Base-by-base conservation (phyloP, 2,113 vertebrate species). In the Poeciliopsis retropinna region DNA sequence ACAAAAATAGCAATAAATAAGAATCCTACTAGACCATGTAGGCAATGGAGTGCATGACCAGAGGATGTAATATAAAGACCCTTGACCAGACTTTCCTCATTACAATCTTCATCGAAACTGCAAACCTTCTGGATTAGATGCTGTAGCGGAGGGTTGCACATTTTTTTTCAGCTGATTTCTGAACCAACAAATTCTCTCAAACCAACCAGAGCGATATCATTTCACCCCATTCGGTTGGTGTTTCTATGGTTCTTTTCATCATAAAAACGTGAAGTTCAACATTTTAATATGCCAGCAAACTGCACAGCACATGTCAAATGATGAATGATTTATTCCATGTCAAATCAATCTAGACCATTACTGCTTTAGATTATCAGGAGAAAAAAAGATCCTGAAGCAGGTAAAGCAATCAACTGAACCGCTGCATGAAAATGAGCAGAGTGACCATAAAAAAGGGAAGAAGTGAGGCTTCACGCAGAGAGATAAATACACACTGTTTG, bases 401-500 rank as follows among this genome's bases (percentile, higher is more conserved):
- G 79, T 69, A 60, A 70, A 79, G 74, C 64, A 29, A 70, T 61
- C 34, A 30, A 63, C 66, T 19, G 15, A 22, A 60, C 60, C 70
- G 67, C 60, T 15, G 72, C 79, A 61, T 74, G 71, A 70, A 76
- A 86, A 78, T 79, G 80, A 76, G 75, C 74, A 71, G 76, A 62
- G 78, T 78, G 60, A 64, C 84, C 79, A 73, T 71, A 76, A 88
- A 83, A 83, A 80, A 67, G 84, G 54, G 73, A 68, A 77, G 80
- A 67, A 86, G 81, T 89, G 81, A 77, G 80, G 87, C 85, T 86
- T 84, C 91, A 89, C 64, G 67, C 90, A 83, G 90, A 76, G 90
- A 89, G 91, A 94, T 93, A 87, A 93, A 94, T 89, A 84, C 76
- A 78, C 72, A 51, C 80, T 81, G 88, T 92, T 92, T 88, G 87